These are phyloP conservation scores for Calidris pugnax DNA, from an alignment of 2,113 vertebrate species.

Conservation along the genomic window DNA sequence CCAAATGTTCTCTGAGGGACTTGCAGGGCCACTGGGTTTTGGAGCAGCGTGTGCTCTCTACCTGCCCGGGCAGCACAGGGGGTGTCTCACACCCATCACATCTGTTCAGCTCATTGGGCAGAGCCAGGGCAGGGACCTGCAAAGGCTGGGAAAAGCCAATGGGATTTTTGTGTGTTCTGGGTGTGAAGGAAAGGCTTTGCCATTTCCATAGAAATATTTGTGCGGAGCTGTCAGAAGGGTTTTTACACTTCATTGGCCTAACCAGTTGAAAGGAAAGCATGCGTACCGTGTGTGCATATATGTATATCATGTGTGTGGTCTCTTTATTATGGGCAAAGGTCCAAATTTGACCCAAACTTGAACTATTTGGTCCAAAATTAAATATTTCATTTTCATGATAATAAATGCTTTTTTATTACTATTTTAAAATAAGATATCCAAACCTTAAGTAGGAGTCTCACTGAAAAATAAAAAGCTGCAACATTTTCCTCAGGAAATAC, in stretches of 20 bases:
- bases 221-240: neutral
- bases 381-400: neutral
- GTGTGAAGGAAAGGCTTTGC: neutral
- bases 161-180: neutral
- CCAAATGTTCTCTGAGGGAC: neutral
- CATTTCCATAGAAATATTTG: neutral
- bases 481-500: neutral
- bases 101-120: neutral
- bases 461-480: neutral
- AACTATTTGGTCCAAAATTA: neutral
- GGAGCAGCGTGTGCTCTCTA: neutral
- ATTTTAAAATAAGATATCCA: neutral
- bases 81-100: neutral
- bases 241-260: constrained; percentile 22
- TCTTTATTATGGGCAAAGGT: neutral
- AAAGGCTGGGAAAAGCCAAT: neutral
- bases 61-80: neutral
- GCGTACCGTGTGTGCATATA: neutral
- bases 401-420: neutral
- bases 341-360: neutral
- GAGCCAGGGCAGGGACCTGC: neutral
- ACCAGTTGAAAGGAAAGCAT: constrained; percentile 3
- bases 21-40: neutral
- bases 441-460: neutral
- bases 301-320: neutral